These are phyloP conservation scores for Solen grandis DNA, from an alignment of 1,140 invertebrate species.

Conservation along the genomic window DNA sequence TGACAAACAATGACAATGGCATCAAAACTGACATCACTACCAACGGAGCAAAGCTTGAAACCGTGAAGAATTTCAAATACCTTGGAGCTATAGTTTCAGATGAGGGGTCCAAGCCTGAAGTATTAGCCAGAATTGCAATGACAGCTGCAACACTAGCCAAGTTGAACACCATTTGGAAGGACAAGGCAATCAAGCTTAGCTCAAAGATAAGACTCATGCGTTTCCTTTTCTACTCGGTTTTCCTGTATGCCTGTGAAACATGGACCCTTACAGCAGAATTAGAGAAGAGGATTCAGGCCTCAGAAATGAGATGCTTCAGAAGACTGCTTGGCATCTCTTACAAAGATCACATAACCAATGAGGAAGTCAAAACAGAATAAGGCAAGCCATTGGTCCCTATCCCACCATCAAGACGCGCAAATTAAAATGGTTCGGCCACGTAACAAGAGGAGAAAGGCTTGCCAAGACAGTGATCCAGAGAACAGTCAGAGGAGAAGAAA, in stretches of 20 bases:
- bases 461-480: not conserved
- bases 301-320: constrained; percentile 21
- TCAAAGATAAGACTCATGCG: too few species aligned
- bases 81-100: too few species aligned
- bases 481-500: constrained; percentile 40
- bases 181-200: constrained; percentile 24
- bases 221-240: not conserved
- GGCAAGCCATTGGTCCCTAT: constrained; percentile 12
- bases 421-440: too few species aligned
- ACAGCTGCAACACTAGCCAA: too few species aligned
- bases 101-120: constrained; percentile 48
- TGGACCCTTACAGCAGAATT: constrained; percentile 15
- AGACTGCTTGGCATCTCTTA: too few species aligned
- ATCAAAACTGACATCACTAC: constrained; percentile 30
- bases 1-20: constrained; percentile 34
- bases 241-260: constrained; percentile 13
- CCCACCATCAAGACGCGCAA: constrained; percentile 17
- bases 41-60: constrained; percentile 22
- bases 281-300: too few species aligned
- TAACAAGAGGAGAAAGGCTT: not conserved
- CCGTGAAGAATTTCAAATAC: constrained; percentile 20
- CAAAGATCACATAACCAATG: too few species aligned
- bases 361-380: constrained; percentile 11
- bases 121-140: constrained; percentile 20
- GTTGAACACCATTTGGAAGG: constrained; percentile 24